Conservation (phyloP, 2,113 vertebrate genomes). For the Malurus elegans region DNA sequence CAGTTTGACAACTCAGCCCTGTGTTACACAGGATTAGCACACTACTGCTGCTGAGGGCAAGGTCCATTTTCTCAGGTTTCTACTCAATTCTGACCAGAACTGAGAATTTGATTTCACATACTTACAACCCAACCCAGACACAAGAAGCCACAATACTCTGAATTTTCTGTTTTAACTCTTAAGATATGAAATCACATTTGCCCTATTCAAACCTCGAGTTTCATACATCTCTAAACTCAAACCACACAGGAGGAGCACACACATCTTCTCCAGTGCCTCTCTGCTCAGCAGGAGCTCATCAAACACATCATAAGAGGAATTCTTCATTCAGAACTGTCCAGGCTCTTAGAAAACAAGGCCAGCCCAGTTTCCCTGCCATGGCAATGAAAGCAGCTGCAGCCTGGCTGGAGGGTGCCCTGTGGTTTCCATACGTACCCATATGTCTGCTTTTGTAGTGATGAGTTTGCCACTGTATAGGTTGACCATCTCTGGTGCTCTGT, state of each 20-base stretch:
- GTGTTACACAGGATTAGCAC: background rate
- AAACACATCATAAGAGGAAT: background rate
- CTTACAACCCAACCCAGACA: background rate
- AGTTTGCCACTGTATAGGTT: slow-evolving; percentile 93
- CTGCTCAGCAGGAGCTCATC: background rate
- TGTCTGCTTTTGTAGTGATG: slow-evolving; percentile 97
- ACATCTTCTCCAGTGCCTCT: fast-evolving
- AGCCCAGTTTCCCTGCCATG: background rate
- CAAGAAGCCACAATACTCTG: background rate
- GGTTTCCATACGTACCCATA: slow-evolving; percentile 83
- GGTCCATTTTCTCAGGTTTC: background rate
- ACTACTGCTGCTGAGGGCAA: background rate
- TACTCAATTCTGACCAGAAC: background rate
- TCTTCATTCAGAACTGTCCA: background rate
- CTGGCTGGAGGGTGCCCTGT: background rate
- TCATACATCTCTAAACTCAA: background rate
- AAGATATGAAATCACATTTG: background rate
- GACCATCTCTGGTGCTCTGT: slow-evolving; percentile 97
- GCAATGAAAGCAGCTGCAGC: background rate
- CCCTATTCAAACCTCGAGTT: background rate
- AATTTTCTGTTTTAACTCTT: background rate
- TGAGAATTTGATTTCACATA: background rate
- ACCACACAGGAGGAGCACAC: background rate
- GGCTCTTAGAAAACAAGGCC: background rate
- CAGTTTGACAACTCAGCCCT: background rate